Evolutionary conservation across 2,797 vertebrate species (phyloP), one percentile per base, ranked within the genome.

Genomic region (Xenentodon cancila): DNA sequence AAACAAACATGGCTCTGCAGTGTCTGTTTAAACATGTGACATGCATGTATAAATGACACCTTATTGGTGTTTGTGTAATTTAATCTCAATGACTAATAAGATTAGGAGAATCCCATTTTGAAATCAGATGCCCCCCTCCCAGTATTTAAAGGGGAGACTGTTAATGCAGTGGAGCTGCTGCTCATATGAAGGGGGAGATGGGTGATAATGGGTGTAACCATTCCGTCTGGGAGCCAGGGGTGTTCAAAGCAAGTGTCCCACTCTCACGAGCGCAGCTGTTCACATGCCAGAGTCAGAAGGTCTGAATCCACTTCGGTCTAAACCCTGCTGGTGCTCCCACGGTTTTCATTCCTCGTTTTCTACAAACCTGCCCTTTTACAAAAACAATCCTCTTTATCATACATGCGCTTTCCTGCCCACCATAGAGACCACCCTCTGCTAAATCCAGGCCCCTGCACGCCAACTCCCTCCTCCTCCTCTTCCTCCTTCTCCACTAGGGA

Each of bases 181-280:
- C 85, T 76, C 12, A 0, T 88, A 17, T 46, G 37, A 9, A 11
- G 20, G 42, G 42, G 25, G 37, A 25, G 66, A 9, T 37, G 50
- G 49, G 73, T 79, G 91, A 83, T 72, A 82, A 81, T 85, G 89
- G 95, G 91, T 88, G 93, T 92, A 93, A 94, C 95, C 95, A 96
- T 92, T 96, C 82, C 85, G 80, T 85, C 83, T 74, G 84, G 85
- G 73, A 92, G 72, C 71, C 78, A 91, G 95, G 95, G 95, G 94
- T 73, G 64, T 66, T 75, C 19, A 6, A 16, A 90, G 83, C 77
- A 68, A 74, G 81, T 91, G 62, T 53, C n/a, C 88, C 16, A 46
- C 43, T 80, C 81, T 86, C 68, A 83, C 70, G 52, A 86, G 88
- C 86, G 72, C 85, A 89, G 92, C 92, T 91, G 88, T 91, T 89